Percentiles rank a stretch among this genome's conserved stretches.
Conservation (phyloP, 2,797 vertebrate genomes). For the Sciurus carolinensis region DNA sequence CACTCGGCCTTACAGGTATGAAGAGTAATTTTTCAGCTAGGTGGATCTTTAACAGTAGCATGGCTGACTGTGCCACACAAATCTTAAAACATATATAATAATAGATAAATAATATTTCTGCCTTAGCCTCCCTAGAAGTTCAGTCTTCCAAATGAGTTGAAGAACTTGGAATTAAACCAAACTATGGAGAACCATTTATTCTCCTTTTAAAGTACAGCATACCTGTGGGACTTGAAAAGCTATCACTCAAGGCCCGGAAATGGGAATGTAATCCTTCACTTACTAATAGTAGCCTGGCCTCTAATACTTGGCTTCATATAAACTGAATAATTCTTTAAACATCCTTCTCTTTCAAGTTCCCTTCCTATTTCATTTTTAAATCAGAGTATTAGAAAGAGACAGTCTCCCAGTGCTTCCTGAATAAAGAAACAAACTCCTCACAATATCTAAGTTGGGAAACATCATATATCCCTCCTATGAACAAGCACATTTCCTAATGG, state of each 20-base stretch:
- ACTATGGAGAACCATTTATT: neutral
- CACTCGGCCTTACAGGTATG: conserved; percentile 8
- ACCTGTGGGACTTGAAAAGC: neutral
- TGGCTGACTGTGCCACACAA: neutral
- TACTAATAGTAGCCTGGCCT: neutral
- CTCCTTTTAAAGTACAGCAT: neutral
- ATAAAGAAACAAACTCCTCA: conserved; percentile 74
- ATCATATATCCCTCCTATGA: conserved; percentile 80
- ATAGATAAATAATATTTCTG: neutral
- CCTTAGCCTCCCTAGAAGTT: neutral
- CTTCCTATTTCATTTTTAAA: conserved; percentile 47
- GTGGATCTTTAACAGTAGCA: neutral
- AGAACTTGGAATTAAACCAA: neutral
- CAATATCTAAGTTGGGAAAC: conserved; percentile 74
- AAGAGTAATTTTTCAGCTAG: conserved; percentile 56
- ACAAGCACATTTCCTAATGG: conserved; percentile 13
- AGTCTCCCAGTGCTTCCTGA: neutral
- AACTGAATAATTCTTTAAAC: neutral
- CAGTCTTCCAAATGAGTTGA: neutral
- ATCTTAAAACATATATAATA: neutral
- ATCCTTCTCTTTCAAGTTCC: neutral
- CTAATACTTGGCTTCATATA: neutral
- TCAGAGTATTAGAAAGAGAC: conserved; percentile 5
- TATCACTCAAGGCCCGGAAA: neutral
- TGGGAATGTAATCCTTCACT: neutral